Conservation (phyloP, 1,140 invertebrate genomes). For the Rhynchophorus ferrugineus region DNA sequence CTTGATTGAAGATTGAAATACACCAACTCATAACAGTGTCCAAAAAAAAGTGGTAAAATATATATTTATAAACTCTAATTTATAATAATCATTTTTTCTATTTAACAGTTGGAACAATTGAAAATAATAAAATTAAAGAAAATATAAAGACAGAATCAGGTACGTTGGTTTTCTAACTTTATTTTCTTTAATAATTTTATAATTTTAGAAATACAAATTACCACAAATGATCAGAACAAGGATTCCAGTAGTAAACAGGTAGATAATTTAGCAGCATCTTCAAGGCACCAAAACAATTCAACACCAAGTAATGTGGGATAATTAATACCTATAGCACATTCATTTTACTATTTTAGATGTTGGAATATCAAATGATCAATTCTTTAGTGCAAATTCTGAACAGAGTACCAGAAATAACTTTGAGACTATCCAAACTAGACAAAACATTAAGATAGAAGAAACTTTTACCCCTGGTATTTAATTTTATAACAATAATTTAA, state of each 20-base stretch:
- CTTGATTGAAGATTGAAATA: too few relatives aligned
- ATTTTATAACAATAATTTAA: background rate
- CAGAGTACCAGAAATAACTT: background rate
- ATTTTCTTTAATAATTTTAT: too few relatives aligned
- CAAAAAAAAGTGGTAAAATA: background rate
- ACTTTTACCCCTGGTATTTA: slow-evolving; percentile 4
- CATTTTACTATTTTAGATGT: background rate
- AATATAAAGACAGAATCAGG: too few relatives aligned
- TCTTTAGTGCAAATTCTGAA: background rate
- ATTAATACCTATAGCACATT: too few relatives aligned
- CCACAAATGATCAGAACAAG: too few relatives aligned
- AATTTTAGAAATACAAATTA: too few relatives aligned
- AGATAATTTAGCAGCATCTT: background rate
- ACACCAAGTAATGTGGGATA: slow-evolving; percentile 1
- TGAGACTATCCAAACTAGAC: background rate
- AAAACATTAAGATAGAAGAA: background rate
- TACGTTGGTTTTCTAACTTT: too few relatives aligned
- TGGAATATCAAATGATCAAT: background rate
- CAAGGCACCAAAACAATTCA: background rate
- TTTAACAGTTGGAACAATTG: too few relatives aligned
- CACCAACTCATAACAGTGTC: slow-evolving; percentile 1
- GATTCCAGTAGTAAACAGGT: background rate
- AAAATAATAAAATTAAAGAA: too few relatives aligned
- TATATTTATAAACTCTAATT: too few relatives aligned
- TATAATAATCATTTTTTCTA: too few relatives aligned